Evolutionary conservation across 2,113 vertebrate species (phyloP).

Genomic region (Neoarius graeffei): DNA sequence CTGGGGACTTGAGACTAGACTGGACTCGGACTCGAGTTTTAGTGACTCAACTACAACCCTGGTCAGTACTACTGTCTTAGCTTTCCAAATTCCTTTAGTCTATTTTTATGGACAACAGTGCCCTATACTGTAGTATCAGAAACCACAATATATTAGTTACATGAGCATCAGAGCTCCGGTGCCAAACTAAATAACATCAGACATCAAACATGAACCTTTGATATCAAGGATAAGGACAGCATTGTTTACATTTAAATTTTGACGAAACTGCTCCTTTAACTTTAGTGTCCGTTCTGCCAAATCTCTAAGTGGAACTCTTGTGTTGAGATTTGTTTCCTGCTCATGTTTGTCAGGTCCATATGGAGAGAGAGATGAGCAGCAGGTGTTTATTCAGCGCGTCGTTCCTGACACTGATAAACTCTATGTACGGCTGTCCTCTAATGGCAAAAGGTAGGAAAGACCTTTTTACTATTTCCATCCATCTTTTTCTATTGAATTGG

Average conservation of each 20-base stretch:
- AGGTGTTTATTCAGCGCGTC: slow-evolving; percentile 90
- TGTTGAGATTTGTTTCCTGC: neutral
- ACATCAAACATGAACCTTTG: neutral
- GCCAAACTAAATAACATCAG: neutral
- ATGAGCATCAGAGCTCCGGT: neutral
- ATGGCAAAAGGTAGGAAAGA: slow-evolving; percentile 82
- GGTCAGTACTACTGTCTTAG: neutral
- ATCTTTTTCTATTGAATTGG: neutral
- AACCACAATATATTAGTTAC: neutral
- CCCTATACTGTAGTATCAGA: neutral
- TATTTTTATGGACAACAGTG: neutral
- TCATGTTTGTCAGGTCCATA: slow-evolving; percentile 78
- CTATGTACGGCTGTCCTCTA: slow-evolving; percentile 87
- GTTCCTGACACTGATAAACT: slow-evolving; percentile 85
- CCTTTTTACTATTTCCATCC: no score
- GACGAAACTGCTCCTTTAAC: neutral
- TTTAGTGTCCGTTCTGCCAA: neutral
- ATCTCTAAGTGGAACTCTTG: neutral
- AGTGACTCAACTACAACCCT: no score
- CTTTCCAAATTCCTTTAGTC: neutral
- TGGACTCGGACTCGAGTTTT: no score
- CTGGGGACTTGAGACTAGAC: no score
- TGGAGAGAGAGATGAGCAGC: slow-evolving; percentile 87
- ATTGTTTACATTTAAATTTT: neutral
- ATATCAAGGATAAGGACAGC: neutral